Evolutionary conservation across 2,888 invertebrate genomes (phyloP), one percentile per base, ranked within the genome.

Genomic region (Oxytorus armatus): DNA sequence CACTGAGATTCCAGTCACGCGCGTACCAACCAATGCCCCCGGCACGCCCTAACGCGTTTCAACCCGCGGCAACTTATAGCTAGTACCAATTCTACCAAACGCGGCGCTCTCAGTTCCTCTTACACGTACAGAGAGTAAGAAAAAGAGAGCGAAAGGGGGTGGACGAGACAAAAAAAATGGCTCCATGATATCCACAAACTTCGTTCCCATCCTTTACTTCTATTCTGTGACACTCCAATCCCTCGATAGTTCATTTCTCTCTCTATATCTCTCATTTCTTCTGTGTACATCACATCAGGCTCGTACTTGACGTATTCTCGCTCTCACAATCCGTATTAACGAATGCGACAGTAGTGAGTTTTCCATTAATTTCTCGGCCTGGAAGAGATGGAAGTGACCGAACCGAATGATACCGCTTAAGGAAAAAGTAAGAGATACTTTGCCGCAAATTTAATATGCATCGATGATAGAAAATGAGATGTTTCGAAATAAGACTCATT

Each of bases 1-100:
- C 77, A 75, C 69, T 77, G 83, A 72, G 85, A 89, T 90, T 90
- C 90, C 77, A 84, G 86, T 89, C 90, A 90, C 90, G 90, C 73
- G 85, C 85, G 82, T 42, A 77, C 79, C 85, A 86, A 87, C 87
- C 88, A 87, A 88, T 86, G 86, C 85, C 84, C 49, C 49, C 11
- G 53, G 55, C 51, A 49, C 21, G 18, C 18, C 25, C 51, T 16
- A 16, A 21, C 51, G 14, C 33, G 1, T 25, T 21, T 55, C 29
- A 49, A 57, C 55, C 53, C 63, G 3, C 47, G 16, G 33, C 69
- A 29, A 57, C n/a, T n/a, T n/a, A n/a, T n/a, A n/a, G 42, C 61
- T 74, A 18, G 65, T 57, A 25, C 61, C 59, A n/a, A 63, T 65
- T 59, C 44, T 53, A 33, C 10, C 25, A 10, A 63, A 70, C 75